Evolutionary conservation across 2,113 vertebrate genomes (phyloP), one percentile per base, ranked within the genome.

Genomic region (Engystomops pustulosus): DNA sequence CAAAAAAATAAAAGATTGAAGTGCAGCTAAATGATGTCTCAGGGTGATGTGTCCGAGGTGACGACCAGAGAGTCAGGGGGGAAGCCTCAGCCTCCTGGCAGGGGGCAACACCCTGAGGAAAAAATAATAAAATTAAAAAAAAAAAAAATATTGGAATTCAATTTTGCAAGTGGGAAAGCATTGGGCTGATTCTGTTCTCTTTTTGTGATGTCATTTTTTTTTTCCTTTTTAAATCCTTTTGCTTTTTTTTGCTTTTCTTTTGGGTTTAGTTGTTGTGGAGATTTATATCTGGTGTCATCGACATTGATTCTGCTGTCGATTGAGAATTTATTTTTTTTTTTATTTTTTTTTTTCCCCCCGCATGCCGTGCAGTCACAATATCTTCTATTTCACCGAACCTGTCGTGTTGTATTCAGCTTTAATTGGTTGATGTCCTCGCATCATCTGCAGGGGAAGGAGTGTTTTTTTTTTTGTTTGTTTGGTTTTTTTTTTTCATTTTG

Each of bases 351-450:
- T 17, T 18, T 51, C 47, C 5, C n/a, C 18, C 12, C 4, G 14
- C 25, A 2, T 15, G n/a, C n/a, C n/a, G 25, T 30, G 25, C 25
- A 30, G 58, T 30, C 58, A 30, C 12, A 60, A 25, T 2, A 25
- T 60, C 10, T 60, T 23, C 23, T 27, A 49, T n/a, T 62, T 72
- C 25, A 75, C 49, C 51, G 36, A 32, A 23, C 25, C 81, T 53
- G 81, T 60, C 82, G 78, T 78, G 69, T 78, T 84, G 82, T 69
- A 78, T 84, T 53, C n/a, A 18, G 69, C 41, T 84, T 68, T 60
- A 84, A 68, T 76, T 32, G 10, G 76, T 65, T 83, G 51, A 62
- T 62, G 36, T 84, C 41, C 14, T 58, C 27, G 9, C 36, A 9
- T 38, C 11, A n/a, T 9, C 30, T 34, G 20, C 17, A 49, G 2